phyloP scores from a whole-genome alignment of 2,888 invertebrate genomes.

The Philereme transversata region DNA sequence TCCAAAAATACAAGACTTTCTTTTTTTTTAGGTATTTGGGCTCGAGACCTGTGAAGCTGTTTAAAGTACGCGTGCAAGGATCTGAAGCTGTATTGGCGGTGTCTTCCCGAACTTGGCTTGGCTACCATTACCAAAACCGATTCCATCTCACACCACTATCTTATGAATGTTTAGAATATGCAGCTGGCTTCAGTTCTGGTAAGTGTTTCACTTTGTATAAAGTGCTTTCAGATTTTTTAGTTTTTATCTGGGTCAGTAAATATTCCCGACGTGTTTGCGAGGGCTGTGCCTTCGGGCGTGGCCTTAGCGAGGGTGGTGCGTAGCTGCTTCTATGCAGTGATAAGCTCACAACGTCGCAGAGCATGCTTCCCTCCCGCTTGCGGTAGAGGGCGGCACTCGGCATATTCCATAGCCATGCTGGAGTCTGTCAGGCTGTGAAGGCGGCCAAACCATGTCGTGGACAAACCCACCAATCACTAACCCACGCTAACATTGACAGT shows the following conservation, averaged over 20 bases:
- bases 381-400: conserved; percentile 82
- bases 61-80: conserved; percentile 97
- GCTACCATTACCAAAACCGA: conserved; percentile 98
- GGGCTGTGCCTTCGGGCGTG: conserved; percentile 58
- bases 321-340: conserved; percentile 81
- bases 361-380: conserved; percentile 77
- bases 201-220: conserved; percentile 32
- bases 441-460: conserved; percentile 88
- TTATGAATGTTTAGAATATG: conserved; percentile 98
- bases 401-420: conserved; percentile 91
- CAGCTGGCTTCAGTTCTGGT: conserved; percentile 96
- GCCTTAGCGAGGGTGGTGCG: conserved; percentile 65
- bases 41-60: conserved; percentile 97
- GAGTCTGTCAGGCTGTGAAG: conserved; percentile 87
- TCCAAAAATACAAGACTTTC: neutral
- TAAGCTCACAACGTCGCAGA: conserved; percentile 86
- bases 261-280: conserved; percentile 65
- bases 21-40: conserved; percentile 89
- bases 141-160: conserved; percentile 98
- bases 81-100: conserved; percentile 98
- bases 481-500: neutral
- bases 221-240: too few relatives aligned
- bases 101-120: conserved; percentile 98
- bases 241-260: conserved; percentile 3
- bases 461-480: conserved; percentile 67